Conservation (phyloP, 2,113 vertebrate species). For the Heterochromis multidens region DNA sequence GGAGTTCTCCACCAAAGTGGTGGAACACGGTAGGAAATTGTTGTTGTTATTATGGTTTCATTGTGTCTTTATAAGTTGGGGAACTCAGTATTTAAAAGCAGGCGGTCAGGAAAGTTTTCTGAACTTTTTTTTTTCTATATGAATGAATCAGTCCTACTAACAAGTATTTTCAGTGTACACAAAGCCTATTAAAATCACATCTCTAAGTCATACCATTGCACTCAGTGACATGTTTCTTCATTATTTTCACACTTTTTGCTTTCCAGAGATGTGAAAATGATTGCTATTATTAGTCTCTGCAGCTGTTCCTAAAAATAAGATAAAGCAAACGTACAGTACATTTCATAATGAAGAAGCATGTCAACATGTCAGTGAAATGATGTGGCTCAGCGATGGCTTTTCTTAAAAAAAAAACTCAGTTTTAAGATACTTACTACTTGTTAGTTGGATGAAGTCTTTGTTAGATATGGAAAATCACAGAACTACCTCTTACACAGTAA, state of each 20-base stretch:
- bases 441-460: background rate
- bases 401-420: background rate
- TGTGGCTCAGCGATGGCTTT: background rate
- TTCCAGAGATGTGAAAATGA: background rate
- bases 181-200: background rate
- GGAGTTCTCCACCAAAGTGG: conserved; percentile 90
- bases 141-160: too few species aligned
- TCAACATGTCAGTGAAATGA: background rate
- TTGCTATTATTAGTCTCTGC: background rate
- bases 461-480: background rate
- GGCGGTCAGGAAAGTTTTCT: too few species aligned
- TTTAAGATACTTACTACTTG: background rate
- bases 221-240: background rate
- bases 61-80: background rate
- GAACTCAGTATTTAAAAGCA: background rate
- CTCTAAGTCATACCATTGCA: background rate
- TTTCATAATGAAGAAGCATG: background rate
- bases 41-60: background rate
- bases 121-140: too few species aligned
- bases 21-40: conserved; percentile 86
- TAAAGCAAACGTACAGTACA: background rate
- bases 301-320: background rate
- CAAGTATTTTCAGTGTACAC: background rate
- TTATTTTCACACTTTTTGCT: background rate
- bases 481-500: background rate